A percentile compares a stretch with the other conserved stretches of the same genome.
phyloP scores from a whole-genome alignment of 2,888 invertebrate genomes.

The Meta bourneti region DNA sequence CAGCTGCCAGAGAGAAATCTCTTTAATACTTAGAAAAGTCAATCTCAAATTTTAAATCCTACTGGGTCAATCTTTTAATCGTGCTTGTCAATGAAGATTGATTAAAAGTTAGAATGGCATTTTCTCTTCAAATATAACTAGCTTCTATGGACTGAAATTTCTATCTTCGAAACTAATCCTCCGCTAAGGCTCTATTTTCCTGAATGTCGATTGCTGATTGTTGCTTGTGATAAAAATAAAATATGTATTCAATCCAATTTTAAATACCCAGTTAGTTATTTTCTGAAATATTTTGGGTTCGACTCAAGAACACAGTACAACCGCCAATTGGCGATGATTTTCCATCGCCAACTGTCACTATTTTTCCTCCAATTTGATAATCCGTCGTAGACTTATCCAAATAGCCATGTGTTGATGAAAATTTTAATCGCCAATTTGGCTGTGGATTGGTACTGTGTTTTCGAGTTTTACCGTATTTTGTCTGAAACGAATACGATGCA shows the following conservation, averaged over 20 bases:
- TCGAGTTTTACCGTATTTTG: too few species aligned
- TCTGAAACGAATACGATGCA: not conserved
- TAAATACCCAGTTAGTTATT: constrained; percentile 56
- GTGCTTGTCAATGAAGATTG: too few species aligned
- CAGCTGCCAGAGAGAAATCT: too few species aligned
- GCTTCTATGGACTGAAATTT: not conserved
- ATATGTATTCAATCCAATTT: constrained; percentile 11
- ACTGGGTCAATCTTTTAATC: too few species aligned
- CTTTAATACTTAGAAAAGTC: too few species aligned
- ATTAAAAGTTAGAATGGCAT: not conserved
- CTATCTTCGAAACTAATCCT: not conserved
- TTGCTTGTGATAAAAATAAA: constrained; percentile 16
- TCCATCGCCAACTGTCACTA: too few species aligned
- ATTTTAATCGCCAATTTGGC: not conserved
- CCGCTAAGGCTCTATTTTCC: not conserved
- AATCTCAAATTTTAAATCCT: too few species aligned
- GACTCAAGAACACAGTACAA: not conserved
- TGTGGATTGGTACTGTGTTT: not conserved
- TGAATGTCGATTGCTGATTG: not conserved
- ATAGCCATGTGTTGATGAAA: too few species aligned
- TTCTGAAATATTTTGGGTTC: constrained; percentile 59
- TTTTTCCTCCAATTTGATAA: too few species aligned
- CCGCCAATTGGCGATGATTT: too few species aligned
- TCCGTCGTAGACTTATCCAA: too few species aligned
- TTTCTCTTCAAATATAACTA: not conserved